These are phyloP conservation scores for Avahi laniger DNA, from an alignment of 2,797 vertebrate genomes.

Conservation along the genomic window DNA sequence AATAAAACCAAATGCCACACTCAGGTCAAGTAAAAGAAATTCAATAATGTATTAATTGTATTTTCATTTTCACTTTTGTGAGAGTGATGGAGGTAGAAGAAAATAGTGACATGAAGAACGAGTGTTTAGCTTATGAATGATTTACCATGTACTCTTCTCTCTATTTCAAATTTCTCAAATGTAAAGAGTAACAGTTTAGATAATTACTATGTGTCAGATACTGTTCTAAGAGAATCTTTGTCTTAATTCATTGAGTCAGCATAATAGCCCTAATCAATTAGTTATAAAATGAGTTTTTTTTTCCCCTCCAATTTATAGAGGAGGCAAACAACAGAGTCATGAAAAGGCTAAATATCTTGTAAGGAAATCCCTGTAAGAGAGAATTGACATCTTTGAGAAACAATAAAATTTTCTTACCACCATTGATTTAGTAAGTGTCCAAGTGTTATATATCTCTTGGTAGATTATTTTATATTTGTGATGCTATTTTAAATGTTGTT, in stretches of 20 bases:
- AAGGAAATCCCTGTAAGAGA: neutral
- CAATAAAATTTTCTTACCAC: neutral
- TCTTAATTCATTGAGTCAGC: neutral
- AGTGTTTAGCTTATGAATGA: neutral
- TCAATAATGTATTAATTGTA: neutral
- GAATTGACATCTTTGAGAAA: neutral
- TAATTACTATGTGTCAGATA: neutral
- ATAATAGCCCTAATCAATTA: neutral
- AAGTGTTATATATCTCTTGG: neutral
- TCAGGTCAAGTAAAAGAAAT: neutral
- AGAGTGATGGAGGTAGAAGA: neutral
- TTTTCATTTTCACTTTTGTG: neutral
- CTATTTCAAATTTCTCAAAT: neutral
- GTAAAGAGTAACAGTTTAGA: neutral
- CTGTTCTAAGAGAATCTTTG: neutral
- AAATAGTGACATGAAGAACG: neutral
- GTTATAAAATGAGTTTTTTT: neutral
- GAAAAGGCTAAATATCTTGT: neutral
- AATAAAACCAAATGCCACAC: neutral
- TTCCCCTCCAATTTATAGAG: neutral
- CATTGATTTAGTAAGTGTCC: neutral
- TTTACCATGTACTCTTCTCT: neutral
- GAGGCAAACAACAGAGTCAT: neutral
- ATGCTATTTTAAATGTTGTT: neutral
- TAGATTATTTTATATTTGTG: neutral